Evolutionary conservation across 2,888 invertebrate genomes (phyloP), one percentile per base, ranked within the genome.

Genomic region (Eupsilia transversa): DNA sequence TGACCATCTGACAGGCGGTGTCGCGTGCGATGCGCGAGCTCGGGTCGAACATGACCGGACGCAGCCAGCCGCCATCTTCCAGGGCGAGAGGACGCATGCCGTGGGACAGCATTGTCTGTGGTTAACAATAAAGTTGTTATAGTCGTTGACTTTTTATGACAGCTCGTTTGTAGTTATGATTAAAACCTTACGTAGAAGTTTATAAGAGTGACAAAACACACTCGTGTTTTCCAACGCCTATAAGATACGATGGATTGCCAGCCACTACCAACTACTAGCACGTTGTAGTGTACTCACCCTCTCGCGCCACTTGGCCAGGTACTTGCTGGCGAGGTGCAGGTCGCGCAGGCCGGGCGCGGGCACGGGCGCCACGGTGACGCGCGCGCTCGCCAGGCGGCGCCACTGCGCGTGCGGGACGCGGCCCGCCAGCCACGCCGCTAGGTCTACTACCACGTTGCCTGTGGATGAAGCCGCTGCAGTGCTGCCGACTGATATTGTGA

Each of bases 11-110:
- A 89, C 99, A 99, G 17, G 99, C 98, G 52, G 99, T 98, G 93
- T 98, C 98, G 38, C 99, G 97, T 0, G 99, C 98, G 81, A 98
- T 97, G 68, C 98, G 97, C 0, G 99, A 99, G 91, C 98, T 98
- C 0, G 98, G 98, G 94, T 99, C 99, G 94, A 99, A 99, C 88
- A 99, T 97, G 12, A 99, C 98, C n/a, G 98, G 98, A 85, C 98
- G 98, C 77, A 99, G 96, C 99, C 99, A 99, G 0, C 98, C 97
- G 57, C 97, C 97, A 86, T 97, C 97, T 61, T 97, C 97, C 33
- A 98, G 93, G 38, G 97, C 97, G 66, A 98, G 92, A 0, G 97
- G 97, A 1, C 97, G 96, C 87, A 97, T 96, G 63, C 97, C 97
- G 82, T 96, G 94, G 0, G 96, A 95, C 57, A 96, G 81, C 92